Conservation (phyloP, 2,888 invertebrate species). For the Ecliptopera silaceata region DNA sequence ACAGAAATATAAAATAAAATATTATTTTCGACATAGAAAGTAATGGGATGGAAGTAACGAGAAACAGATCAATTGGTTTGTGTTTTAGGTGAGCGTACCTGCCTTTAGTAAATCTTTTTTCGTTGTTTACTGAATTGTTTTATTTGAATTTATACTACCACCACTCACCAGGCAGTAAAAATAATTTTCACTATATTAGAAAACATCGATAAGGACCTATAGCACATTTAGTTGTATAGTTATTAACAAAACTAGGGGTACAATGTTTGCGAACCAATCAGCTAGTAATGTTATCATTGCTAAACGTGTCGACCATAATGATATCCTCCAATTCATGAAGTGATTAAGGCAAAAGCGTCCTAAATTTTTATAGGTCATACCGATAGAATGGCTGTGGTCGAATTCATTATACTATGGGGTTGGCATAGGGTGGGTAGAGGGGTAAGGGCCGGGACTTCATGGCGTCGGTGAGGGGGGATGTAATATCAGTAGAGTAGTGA, state of each 20-base stretch:
- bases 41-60: conserved; percentile 31
- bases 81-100: conserved; percentile 1
- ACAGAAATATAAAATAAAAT: conserved; percentile 35
- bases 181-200: neutral
- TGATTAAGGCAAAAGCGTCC: conserved; percentile 62
- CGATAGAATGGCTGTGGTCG: conserved; percentile 68
- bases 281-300: conserved; percentile 11
- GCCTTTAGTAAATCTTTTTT: neutral
- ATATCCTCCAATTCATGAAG: conserved; percentile 46
- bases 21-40: conserved; percentile 28
- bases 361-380: conserved; percentile 76
- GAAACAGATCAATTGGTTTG: conserved; percentile 29
- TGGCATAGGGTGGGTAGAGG: conserved; percentile 44
- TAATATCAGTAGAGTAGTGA: conserved; percentile 77
- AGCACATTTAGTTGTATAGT: neutral
- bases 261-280: neutral
- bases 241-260: neutral
- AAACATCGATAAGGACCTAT: neutral
- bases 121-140: neutral
- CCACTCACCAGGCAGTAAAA: neutral
- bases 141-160: neutral
- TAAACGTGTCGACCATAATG: conserved; percentile 21
- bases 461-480: conserved; percentile 71
- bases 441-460: conserved; percentile 62
- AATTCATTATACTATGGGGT: conserved; percentile 75